These are phyloP conservation scores for zebrafish (Danio rerio) DNA, from an alignment of 2,113 vertebrate species.

Conservation along the genomic window DNA sequence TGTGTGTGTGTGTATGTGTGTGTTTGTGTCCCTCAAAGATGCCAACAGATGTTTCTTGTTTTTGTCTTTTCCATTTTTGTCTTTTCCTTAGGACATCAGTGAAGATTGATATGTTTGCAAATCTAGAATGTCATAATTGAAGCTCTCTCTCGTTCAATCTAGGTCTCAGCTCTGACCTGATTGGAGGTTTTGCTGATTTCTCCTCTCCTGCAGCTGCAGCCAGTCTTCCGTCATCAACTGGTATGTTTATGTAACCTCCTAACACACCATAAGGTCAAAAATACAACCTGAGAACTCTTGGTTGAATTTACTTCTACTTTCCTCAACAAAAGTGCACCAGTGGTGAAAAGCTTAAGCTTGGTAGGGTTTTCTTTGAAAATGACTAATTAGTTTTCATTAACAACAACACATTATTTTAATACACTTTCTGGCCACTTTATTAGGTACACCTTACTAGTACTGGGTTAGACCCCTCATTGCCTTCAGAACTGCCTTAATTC, in stretches of 20 bases:
- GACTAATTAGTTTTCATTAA: no score
- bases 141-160: constrained; percentile 48
- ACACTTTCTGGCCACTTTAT: no score
- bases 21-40: neutral
- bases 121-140: neutral
- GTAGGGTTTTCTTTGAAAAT: no score
- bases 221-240: constrained; percentile 79
- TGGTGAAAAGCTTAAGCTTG: neutral
- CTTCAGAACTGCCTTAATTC: no score
- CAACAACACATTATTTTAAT: no score
- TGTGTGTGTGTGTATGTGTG: constrained; percentile 10
- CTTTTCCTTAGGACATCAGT: neutral
- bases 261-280: constrained; percentile 8
- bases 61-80: constrained; percentile 24
- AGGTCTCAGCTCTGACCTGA: constrained; percentile 82
- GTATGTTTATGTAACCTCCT: constrained; percentile 71
- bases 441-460: no score
- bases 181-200: constrained; percentile 93
- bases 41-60: neutral
- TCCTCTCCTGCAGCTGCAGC: constrained; percentile 82
- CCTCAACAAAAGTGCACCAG: neutral
- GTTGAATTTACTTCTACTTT: neutral
- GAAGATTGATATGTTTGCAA: constrained; percentile 23
- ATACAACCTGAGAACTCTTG: neutral
- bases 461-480: no score